Evolutionary conservation across 2,888 invertebrate species (phyloP).

Genomic region (Drosophila kambysellisi): DNA sequence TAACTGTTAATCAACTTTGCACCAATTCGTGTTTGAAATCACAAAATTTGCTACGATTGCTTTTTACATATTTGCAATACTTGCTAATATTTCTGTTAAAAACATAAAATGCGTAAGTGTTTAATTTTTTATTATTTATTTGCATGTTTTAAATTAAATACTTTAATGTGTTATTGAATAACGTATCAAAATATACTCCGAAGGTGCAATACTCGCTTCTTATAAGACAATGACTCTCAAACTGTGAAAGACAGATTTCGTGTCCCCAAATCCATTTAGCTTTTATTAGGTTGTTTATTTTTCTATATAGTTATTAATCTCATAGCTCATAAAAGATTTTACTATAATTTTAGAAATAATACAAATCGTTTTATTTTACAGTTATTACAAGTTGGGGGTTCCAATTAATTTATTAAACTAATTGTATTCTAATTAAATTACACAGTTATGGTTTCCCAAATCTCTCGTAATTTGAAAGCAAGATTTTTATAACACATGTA

Average conservation of each 20-base stretch:
- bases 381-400: background rate
- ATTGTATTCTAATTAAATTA: background rate
- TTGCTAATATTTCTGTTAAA: constrained; percentile 5
- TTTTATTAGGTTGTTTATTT: background rate
- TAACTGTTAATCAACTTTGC: constrained; percentile 21
- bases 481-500: background rate
- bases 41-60: constrained; percentile 12
- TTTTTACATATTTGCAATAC: background rate
- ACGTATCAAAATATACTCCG: background rate
- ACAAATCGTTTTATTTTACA: too few species aligned
- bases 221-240: background rate
- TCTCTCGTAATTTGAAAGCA: background rate
- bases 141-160: constrained; percentile 3
- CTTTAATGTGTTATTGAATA: background rate
- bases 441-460: background rate
- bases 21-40: constrained; percentile 6
- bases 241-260: background rate
- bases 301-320: background rate
- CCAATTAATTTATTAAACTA: background rate
- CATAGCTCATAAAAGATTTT: background rate
- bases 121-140: constrained; percentile 8
- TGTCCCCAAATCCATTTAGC: background rate
- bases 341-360: background rate
- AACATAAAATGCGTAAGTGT: constrained; percentile 51
- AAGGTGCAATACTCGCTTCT: background rate